These are phyloP conservation scores for Thripadectes ignobilis DNA, from an alignment of 2,797 vertebrate genomes.

Conservation along the genomic window DNA sequence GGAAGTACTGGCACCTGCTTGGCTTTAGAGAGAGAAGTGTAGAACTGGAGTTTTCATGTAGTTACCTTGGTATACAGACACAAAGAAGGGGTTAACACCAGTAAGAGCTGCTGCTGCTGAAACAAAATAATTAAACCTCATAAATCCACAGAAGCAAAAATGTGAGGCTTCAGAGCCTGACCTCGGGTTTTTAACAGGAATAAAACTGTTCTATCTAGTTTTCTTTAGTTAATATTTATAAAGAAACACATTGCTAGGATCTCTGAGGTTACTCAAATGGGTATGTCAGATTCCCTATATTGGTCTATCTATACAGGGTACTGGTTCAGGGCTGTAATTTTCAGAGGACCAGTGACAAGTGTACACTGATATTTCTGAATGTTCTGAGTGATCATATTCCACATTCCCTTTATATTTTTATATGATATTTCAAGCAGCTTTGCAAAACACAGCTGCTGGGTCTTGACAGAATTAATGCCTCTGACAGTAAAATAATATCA, in stretches of 20 bases:
- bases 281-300: neutral
- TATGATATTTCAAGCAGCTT: neutral
- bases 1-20: neutral
- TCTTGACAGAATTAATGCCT: constrained; percentile 17
- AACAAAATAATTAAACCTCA: neutral
- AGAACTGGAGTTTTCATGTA: neutral
- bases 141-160: neutral
- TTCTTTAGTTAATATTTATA: neutral
- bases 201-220: neutral
- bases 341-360: neutral
- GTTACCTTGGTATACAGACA: neutral
- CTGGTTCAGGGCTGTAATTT: neutral
- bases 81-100: neutral
- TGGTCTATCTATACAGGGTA: neutral
- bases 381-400: neutral
- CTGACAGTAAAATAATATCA: neutral
- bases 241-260: neutral
- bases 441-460: neutral
- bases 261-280: neutral
- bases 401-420: neutral
- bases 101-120: neutral
- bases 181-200: neutral
- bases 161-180: neutral
- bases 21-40: neutral
- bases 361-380: neutral